Evolutionary conservation across 2,888 invertebrate species (phyloP).

Genomic region (Acronicta psi): DNA sequence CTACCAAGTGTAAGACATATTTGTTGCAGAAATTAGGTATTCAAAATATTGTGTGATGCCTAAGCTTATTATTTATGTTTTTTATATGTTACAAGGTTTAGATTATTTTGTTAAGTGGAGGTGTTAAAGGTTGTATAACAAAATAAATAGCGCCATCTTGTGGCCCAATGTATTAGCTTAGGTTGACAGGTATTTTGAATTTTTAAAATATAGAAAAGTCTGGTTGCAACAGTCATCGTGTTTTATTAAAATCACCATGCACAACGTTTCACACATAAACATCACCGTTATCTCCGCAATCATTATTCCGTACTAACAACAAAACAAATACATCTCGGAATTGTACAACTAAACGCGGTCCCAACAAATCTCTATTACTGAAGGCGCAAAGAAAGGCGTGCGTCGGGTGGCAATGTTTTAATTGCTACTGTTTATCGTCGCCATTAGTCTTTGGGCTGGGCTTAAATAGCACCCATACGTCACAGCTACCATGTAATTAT

Average conservation of each 20-base stretch:
- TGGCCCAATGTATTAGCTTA: too few relatives aligned
- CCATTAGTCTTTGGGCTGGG: conserved; percentile 84
- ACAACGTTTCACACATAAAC: conserved; percentile 21
- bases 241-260: conserved; percentile 28
- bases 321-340: conserved; percentile 56
- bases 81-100: too few relatives aligned
- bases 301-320: conserved; percentile 44
- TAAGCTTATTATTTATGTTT: too few relatives aligned
- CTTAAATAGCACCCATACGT: conserved; percentile 87
- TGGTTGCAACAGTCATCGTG: too few relatives aligned
- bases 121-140: too few relatives aligned
- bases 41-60: too few relatives aligned
- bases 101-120: too few relatives aligned
- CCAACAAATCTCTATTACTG: conserved; percentile 83
- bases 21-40: too few relatives aligned
- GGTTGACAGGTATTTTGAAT: too few relatives aligned
- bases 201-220: too few relatives aligned
- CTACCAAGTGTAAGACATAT: too few relatives aligned
- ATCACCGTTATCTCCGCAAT: conserved; percentile 28
- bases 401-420: conserved; percentile 88
- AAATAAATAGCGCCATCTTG: too few relatives aligned
- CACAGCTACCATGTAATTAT: conserved; percentile 86
- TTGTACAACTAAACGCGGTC: conserved; percentile 63
- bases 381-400: conserved; percentile 85
- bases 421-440: conserved; percentile 86